Evolutionary conservation across 2,797 vertebrate genomes (phyloP).

Genomic region (Bucorvus abyssinicus): DNA sequence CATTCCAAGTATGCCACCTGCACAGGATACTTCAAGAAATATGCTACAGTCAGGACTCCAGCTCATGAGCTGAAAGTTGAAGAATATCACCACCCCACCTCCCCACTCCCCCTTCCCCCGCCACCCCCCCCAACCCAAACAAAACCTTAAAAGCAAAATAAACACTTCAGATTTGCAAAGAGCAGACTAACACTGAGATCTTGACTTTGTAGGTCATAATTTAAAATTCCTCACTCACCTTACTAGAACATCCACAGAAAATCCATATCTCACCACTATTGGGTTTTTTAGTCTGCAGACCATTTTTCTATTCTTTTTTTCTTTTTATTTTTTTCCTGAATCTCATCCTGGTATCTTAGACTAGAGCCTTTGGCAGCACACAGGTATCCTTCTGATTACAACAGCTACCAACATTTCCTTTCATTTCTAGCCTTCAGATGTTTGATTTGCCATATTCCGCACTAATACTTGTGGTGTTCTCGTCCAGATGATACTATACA

Average conservation of each 20-base stretch:
- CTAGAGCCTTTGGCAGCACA: neutral
- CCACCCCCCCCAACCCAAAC: fast-evolving
- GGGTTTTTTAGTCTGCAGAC: fast-evolving
- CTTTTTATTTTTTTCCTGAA: neutral
- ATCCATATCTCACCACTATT: neutral
- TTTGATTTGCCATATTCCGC: neutral
- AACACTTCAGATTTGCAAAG: neutral
- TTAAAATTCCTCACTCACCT: neutral
- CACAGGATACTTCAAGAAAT: neutral
- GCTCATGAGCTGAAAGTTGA: neutral
- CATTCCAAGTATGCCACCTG: constrained; percentile 51
- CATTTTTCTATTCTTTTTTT: neutral
- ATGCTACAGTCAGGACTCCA: neutral
- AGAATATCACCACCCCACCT: neutral
- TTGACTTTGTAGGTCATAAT: neutral
- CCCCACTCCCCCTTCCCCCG: fast-evolving
- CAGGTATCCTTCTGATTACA: neutral
- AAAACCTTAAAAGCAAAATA: neutral
- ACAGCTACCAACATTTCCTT: neutral
- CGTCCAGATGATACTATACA: neutral
- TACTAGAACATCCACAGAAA: neutral
- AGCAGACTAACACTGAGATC: neutral
- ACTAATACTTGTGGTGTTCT: neutral
- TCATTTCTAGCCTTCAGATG: neutral
- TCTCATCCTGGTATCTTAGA: neutral